Evolutionary conservation across 2,797 vertebrate genomes (phyloP), one percentile per base, ranked within the genome.

Genomic region (Anas georgica): DNA sequence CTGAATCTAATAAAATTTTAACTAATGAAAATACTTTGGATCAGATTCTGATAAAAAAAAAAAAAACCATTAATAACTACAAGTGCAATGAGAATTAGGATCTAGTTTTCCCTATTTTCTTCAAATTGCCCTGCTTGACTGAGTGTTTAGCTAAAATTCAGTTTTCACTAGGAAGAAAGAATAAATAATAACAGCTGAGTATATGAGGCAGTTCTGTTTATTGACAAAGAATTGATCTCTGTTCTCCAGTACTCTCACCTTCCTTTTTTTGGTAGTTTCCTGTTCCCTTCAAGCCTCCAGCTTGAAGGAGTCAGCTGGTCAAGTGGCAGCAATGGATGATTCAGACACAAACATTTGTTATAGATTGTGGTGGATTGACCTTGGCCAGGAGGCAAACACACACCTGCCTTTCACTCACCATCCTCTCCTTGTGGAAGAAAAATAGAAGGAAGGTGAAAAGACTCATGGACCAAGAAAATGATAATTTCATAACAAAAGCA

Each of bases 391-490:
- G 31, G 21, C 29, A 70, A 82, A 78, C 6, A 37, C 4, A 15
- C 28, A 66, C 10, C 7, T 74, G 10, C 12, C 3, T 89, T 84
- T 75, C 1, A 0, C 22, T 84, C 17, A 45, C 5, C 78, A 29
- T 12, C 3, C 23, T 41, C 41, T 83, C 12, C 28, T 35, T 37
- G 25, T 2, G 6, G 18, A 9, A 63, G 10, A 55, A 86, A 95
- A 72, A 63, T 3, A 58, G 39, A 37, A 60, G 8, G 8, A 82
- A 88, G 31, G 11, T 78, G 46, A 78, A 94, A 54, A 54, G 26
- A 83, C 35, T 75, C 0, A 0, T 78, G 15, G 17, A 48, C 56
- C 0, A 0, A 68, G 7, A 11, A 33, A 83, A 76, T 43, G n/a
- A 46, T 5, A 39, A 35, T 64, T 77, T 83, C 8, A n/a, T 66